These are phyloP conservation scores for Megaleporinus macrocephalus DNA, from an alignment of 2,113 vertebrate genomes.

Conservation along the genomic window DNA sequence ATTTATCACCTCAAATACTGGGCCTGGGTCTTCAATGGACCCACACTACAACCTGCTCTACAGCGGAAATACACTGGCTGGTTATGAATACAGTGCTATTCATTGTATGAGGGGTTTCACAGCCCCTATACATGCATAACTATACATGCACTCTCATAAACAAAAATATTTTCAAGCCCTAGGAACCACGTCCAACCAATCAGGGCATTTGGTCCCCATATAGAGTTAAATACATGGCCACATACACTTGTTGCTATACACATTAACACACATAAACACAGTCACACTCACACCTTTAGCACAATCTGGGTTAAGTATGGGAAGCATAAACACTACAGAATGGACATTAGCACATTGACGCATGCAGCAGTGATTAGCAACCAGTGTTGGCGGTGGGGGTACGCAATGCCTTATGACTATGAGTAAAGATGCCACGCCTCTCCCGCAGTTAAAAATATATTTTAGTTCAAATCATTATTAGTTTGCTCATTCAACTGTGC, in stretches of 20 bases:
- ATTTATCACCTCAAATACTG: conserved; percentile 78
- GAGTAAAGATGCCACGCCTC: too few species aligned
- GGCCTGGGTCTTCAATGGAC: conserved; percentile 63
- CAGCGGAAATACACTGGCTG: conserved; percentile 45
- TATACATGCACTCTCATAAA: conserved; percentile 25
- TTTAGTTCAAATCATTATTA: too few species aligned
- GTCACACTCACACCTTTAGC: not conserved
- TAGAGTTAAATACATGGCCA: conserved; percentile 1
- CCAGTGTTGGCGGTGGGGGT: too few species aligned
- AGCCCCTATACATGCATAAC: conserved; percentile 27
- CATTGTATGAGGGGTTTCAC: conserved; percentile 54
- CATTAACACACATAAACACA: conserved; percentile 14
- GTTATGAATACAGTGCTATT: conserved; percentile 61
- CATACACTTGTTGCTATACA: not conserved
- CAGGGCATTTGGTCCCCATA: not conserved
- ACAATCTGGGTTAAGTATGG: not conserved
- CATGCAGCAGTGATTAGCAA: conserved; percentile 12
- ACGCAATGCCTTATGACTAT: too few species aligned
- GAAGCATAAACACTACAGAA: conserved; percentile 20
- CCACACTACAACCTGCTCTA: conserved; percentile 46
- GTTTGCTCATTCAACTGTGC: too few species aligned
- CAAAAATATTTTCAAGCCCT: not conserved
- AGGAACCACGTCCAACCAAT: not conserved
- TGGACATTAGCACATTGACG: conserved; percentile 17
- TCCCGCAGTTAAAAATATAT: too few species aligned